Percentiles rank a stretch among this genome's conserved stretches.
Evolutionary conservation across 2,113 vertebrate genomes (phyloP).

Genomic region (Oryzias melastigma): DNA sequence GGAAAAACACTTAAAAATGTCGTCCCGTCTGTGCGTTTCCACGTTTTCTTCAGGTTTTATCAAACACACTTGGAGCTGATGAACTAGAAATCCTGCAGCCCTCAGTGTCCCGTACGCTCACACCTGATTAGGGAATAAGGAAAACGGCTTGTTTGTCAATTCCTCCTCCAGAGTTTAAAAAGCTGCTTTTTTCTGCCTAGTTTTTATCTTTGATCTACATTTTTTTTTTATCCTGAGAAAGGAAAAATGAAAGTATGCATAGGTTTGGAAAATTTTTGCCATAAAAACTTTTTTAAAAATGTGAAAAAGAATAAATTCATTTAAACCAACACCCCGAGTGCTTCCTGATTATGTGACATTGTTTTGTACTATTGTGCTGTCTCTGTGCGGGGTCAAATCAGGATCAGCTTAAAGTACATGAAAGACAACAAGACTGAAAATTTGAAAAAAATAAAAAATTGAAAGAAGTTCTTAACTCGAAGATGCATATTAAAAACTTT

Average conservation of each 20-base stretch:
- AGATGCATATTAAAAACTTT: no score
- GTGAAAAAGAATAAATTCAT: slow-evolving; percentile 68
- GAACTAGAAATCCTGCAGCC: slow-evolving; percentile 2
- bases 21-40: not conserved
- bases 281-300: slow-evolving; percentile 57
- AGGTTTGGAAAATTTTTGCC: slow-evolving; percentile 48
- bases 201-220: slow-evolving; percentile 41
- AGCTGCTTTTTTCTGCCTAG: slow-evolving; percentile 53
- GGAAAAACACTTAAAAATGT: no score
- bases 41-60: not conserved
- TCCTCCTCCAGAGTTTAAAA: slow-evolving; percentile 27
- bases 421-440: no score
- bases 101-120: not conserved
- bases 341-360: not conserved
- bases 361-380: no score
- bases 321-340: slow-evolving; percentile 16
- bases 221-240: slow-evolving; percentile 26
- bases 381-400: no score
- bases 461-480: no score
- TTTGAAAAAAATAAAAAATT: no score
- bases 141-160: no score
- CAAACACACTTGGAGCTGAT: not conserved
- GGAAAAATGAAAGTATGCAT: slow-evolving; percentile 25
- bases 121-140: slow-evolving; percentile 14
- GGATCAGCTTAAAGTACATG: no score